Evolutionary conservation across 2,797 vertebrate genomes (phyloP).

Genomic region (Leptodon cayanensis): DNA sequence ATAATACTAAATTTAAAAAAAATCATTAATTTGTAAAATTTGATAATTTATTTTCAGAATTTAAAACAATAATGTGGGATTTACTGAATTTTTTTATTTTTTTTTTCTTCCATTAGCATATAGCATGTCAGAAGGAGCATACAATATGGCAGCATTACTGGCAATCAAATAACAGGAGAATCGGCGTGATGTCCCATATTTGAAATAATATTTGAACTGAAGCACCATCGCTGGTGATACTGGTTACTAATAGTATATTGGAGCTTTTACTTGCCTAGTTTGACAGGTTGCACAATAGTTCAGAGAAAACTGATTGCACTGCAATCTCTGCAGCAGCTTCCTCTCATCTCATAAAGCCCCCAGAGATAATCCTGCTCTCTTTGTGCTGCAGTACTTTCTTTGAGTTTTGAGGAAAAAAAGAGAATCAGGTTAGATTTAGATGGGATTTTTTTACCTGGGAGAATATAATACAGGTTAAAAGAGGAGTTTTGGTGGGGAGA

Average conservation of each 20-base stretch:
- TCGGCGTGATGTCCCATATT: background rate
- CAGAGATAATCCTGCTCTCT: background rate
- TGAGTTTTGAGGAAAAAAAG: background rate
- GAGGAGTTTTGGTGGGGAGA: background rate
- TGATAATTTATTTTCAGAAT: background rate
- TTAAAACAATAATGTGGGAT: background rate
- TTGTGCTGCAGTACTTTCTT: background rate
- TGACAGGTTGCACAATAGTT: background rate
- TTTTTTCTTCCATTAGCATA: background rate
- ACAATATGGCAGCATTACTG: background rate
- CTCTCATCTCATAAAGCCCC: background rate
- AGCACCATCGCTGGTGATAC: background rate
- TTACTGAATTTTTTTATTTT: background rate
- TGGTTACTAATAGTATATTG: background rate
- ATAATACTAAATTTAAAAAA: background rate
- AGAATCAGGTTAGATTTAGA: background rate
- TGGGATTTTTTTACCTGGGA: background rate
- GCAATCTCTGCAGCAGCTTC: background rate
- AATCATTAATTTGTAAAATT: rapidly evolving
- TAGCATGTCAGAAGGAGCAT: background rate
- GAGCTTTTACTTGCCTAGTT: background rate
- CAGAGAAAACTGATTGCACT: background rate
- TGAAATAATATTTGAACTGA: background rate
- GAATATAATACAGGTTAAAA: background rate
- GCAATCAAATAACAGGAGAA: background rate